Percentiles rank a stretch among this genome's conserved stretches.
These are phyloP conservation scores for Craniophora ligustri DNA, from an alignment of 2,888 invertebrate genomes.

Conservation along the genomic window DNA sequence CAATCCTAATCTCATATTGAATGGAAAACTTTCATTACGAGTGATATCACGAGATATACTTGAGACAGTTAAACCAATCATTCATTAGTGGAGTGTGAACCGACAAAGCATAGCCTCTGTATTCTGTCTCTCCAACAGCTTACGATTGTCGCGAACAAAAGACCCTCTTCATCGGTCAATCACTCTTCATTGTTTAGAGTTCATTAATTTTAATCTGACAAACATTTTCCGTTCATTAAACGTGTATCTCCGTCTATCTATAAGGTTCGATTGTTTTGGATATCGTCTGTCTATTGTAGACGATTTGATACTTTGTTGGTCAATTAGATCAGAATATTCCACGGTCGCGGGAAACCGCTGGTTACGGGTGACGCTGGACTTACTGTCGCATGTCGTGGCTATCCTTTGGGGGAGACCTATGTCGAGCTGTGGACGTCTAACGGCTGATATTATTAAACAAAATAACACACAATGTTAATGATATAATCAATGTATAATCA, in stretches of 20 bases:
- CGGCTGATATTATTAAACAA: too few relatives aligned
- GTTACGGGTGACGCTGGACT: too few relatives aligned
- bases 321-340: slow-evolving; percentile 28
- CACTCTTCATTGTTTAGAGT: slow-evolving; percentile 20
- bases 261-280: slow-evolving; percentile 10
- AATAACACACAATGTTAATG: too few relatives aligned
- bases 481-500: too few relatives aligned
- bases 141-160: slow-evolving; percentile 17
- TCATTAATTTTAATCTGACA: slow-evolving; percentile 19
- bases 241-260: slow-evolving; percentile 7
- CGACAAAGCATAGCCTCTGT: slow-evolving; percentile 14
- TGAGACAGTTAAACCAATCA: slow-evolving; percentile 24
- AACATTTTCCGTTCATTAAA: slow-evolving; percentile 35
- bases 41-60: slow-evolving; percentile 6
- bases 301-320: slow-evolving; percentile 8
- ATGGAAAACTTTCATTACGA: slow-evolving; percentile 39
- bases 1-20: neutral
- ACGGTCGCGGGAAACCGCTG: too few relatives aligned
- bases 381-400: too few relatives aligned
- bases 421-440: too few relatives aligned
- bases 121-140: slow-evolving; percentile 11
- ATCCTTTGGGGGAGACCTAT: too few relatives aligned
- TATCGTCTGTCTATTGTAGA: slow-evolving; percentile 18
- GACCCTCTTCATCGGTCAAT: slow-evolving; percentile 28
- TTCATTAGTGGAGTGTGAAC: slow-evolving; percentile 17